Evolutionary conservation across 2,888 invertebrate genomes (phyloP).

Genomic region (Mylabris sibirica): DNA sequence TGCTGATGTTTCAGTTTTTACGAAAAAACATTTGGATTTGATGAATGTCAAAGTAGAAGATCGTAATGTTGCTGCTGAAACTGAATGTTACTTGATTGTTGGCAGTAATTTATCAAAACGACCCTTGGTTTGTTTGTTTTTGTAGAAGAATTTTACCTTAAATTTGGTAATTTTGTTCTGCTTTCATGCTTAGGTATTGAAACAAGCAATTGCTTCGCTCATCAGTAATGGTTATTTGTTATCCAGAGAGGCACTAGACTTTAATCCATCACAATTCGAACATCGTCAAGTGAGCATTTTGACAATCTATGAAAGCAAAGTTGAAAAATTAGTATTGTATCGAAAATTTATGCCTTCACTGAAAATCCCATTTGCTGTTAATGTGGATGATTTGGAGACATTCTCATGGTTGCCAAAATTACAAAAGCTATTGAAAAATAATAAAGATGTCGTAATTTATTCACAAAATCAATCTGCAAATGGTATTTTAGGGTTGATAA

Average conservation of each 20-base stretch:
- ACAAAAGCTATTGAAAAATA: slow-evolving; percentile 50
- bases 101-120: slow-evolving; percentile 61
- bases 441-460: slow-evolving; percentile 65
- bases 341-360: slow-evolving; percentile 54
- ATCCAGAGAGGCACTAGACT: slow-evolving; percentile 66
- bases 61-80: slow-evolving; percentile 63
- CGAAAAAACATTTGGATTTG: slow-evolving; percentile 64
- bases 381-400: slow-evolving; percentile 36
- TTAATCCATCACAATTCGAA: slow-evolving; percentile 60
- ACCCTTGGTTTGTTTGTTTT: slow-evolving; percentile 55
- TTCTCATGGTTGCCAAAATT: slow-evolving; percentile 66
- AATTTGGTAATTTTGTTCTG: too few relatives aligned
- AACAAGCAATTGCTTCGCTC: background rate
- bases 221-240: background rate
- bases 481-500: slow-evolving; percentile 82
- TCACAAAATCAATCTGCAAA: slow-evolving; percentile 72
- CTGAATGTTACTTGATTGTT: slow-evolving; percentile 43
- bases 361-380: background rate
- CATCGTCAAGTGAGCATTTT: slow-evolving; percentile 62
- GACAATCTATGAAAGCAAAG: slow-evolving; percentile 62
- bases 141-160: too few relatives aligned
- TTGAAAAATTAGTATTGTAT: slow-evolving; percentile 66
- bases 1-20: slow-evolving; percentile 69
- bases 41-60: slow-evolving; percentile 67
- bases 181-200: slow-evolving; percentile 36